A percentile compares a stretch with the other conserved stretches of the same genome.
phyloP scores from a whole-genome alignment of 2,888 invertebrate species.

The Abrostola triplasia region DNA sequence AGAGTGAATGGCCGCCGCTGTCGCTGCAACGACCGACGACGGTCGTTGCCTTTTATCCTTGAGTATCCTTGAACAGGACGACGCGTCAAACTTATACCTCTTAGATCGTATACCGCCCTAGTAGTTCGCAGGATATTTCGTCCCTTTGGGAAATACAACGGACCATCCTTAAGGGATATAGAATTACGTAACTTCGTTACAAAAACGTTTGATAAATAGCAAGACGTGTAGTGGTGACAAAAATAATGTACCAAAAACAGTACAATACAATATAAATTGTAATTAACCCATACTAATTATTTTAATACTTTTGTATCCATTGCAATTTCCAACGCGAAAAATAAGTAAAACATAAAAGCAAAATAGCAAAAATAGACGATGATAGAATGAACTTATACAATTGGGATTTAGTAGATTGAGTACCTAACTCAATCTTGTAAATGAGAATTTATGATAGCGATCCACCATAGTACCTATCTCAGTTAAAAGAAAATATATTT shows the following conservation, averaged over 20 bases:
- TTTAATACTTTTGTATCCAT: no score
- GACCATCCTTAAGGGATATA: constrained; percentile 75
- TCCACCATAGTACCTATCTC: no score
- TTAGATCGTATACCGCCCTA: constrained; percentile 78
- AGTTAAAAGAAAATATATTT: background rate
- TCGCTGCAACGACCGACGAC: constrained; percentile 60
- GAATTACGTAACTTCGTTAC: background rate
- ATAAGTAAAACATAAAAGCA: no score
- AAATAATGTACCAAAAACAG: no score
- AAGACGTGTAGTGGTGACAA: background rate
- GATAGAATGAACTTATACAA: no score
- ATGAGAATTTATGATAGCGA: no score
- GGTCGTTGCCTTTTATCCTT: constrained; percentile 85
- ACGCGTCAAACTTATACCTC: constrained; percentile 72
- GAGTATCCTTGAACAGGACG: constrained; percentile 86
- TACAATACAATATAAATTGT: no score
- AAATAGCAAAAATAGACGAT: no score
- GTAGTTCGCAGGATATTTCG: constrained; percentile 88
- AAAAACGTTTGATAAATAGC: background rate
- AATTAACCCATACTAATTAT: no score
- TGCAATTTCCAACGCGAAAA: no score
- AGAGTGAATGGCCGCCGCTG: constrained; percentile 76
- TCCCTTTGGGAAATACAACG: constrained; percentile 87
- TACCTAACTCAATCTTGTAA: no score
- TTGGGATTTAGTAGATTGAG: no score